A percentile compares a stretch with the other conserved stretches of the same genome.
phyloP scores from a whole-genome alignment of 1,140 invertebrate species.

The Luehdorfia chinensis region DNA sequence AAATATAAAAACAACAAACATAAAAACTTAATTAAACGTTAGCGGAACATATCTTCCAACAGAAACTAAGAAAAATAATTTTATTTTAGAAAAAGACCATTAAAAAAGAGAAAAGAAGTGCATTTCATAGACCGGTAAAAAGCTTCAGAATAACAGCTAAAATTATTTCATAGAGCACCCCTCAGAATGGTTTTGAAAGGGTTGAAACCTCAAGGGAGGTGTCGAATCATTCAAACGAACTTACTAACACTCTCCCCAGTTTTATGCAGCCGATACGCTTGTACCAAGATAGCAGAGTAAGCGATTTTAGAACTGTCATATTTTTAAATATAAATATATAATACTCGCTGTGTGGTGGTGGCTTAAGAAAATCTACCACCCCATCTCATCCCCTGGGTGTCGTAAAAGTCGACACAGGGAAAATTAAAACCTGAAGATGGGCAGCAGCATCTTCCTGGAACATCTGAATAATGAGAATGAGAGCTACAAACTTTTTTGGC shows the following conservation, averaged over 20 bases:
- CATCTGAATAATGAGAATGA: too few relatives aligned
- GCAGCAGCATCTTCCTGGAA: too few relatives aligned
- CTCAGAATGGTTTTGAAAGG: conserved; percentile 45
- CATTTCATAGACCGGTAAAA: conserved; percentile 12
- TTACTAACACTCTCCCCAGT: conserved; percentile 62
- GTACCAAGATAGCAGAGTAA: conserved; percentile 27
- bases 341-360: too few relatives aligned
- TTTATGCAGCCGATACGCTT: conserved; percentile 46
- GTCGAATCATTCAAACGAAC: conserved; percentile 71
- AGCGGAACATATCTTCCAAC: not conserved
- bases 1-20: not conserved
- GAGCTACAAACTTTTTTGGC: too few relatives aligned
- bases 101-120: conserved; percentile 14
- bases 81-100: conserved; percentile 13
- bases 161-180: conserved; percentile 42
- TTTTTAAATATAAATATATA: too few relatives aligned
- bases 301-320: conserved; percentile 5
- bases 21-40: not conserved
- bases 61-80: conserved; percentile 8
- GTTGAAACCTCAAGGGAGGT: conserved; percentile 64
- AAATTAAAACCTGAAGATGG: too few relatives aligned
- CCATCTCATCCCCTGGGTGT: too few relatives aligned
- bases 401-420: too few relatives aligned
- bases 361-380: too few relatives aligned
- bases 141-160: conserved; percentile 19